phyloP scores from a whole-genome alignment of 1,140 invertebrate species.

The Ectropis grisescens region DNA sequence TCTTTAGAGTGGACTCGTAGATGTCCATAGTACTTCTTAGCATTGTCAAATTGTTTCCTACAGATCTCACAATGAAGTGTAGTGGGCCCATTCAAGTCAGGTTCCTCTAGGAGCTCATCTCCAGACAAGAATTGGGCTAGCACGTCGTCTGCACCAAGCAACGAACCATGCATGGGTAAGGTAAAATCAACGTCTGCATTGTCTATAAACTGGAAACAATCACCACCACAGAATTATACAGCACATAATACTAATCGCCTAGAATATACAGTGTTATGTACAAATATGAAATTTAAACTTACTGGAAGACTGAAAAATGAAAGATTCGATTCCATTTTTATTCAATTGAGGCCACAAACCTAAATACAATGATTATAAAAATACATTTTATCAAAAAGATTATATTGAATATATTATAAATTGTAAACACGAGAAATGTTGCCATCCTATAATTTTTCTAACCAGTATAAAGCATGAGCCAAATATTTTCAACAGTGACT shows the following conservation, averaged over 20 bases:
- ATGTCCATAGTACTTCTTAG: slow-evolving; percentile 61
- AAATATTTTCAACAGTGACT: no score
- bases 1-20: slow-evolving; percentile 56
- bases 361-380: no score
- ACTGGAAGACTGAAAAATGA: slow-evolving; percentile 49
- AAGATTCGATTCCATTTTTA: slow-evolving; percentile 37
- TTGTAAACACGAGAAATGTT: no score
- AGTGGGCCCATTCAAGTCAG: slow-evolving; percentile 52
- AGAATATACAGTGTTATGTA: background rate
- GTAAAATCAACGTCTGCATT: slow-evolving; percentile 31
- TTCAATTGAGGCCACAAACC: no score
- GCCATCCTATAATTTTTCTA: no score
- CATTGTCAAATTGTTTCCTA: slow-evolving; percentile 54
- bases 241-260: no score
- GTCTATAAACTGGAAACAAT: slow-evolving; percentile 40
- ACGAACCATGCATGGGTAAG: slow-evolving; percentile 23
- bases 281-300: slow-evolving; percentile 11
- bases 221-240: slow-evolving; percentile 1
- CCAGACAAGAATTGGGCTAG: slow-evolving; percentile 44
- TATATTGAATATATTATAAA: no score
- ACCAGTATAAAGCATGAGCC: no score
- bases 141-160: slow-evolving; percentile 42
- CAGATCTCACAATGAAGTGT: slow-evolving; percentile 58
- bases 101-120: slow-evolving; percentile 49
- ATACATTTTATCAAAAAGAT: no score